These are phyloP conservation scores for Caerostris darwini DNA, from an alignment of 1,140 invertebrate genomes.

Conservation along the genomic window DNA sequence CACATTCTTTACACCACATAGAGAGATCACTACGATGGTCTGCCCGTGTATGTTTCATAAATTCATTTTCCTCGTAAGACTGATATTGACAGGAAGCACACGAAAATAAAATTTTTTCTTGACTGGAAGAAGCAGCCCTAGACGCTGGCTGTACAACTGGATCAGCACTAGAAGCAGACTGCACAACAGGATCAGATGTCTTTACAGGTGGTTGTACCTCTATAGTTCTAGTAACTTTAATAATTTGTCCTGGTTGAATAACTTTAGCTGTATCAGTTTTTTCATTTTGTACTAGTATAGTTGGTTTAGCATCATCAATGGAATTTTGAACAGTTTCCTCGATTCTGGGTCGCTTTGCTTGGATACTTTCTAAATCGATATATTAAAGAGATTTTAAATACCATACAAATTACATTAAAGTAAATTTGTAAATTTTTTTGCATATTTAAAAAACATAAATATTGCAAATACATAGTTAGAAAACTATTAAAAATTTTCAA, in stretches of 20 bases:
- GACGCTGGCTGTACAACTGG: background rate
- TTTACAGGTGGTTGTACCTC: background rate
- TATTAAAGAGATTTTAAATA: background rate
- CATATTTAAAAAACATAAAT: too few relatives aligned
- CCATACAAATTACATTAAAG: background rate
- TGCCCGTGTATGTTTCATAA: conserved; percentile 74
- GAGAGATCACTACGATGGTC: conserved; percentile 70
- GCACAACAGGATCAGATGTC: background rate
- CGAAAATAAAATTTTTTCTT: background rate
- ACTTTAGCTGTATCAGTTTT: conserved; percentile 9
- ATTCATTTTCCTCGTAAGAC: conserved; percentile 54
- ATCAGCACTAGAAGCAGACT: background rate
- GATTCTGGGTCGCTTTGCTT: background rate
- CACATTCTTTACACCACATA: conserved; percentile 76
- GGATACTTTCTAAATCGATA: background rate
- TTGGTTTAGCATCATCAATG: background rate
- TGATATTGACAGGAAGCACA: conserved; percentile 70
- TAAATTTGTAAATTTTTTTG: too few relatives aligned
- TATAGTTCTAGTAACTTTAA: background rate
- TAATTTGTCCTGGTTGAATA: background rate
- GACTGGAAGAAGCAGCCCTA: background rate
- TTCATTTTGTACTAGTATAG: conserved; percentile 46
- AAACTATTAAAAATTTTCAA: too few relatives aligned
- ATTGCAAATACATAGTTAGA: too few relatives aligned
- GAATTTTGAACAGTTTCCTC: background rate